phyloP scores from a whole-genome alignment of 2,888 invertebrate species.

The Xestoiulus laeticollis region DNA sequence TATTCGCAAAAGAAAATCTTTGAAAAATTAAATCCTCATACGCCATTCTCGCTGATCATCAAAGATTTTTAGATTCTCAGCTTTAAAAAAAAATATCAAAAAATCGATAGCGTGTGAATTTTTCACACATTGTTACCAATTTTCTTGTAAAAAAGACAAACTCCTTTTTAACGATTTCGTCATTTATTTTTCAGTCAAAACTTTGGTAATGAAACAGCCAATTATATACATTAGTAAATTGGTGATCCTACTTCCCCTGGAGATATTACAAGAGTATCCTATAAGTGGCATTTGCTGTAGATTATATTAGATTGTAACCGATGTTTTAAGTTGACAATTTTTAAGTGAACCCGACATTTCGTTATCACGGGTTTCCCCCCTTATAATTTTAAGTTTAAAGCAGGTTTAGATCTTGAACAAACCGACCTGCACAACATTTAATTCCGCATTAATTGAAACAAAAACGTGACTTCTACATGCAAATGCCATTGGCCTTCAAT shows the following conservation, averaged over 20 bases:
- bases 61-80: neutral
- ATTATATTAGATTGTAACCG: neutral
- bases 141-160: neutral
- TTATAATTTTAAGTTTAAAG: neutral
- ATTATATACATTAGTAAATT: constrained; percentile 33
- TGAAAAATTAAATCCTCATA: neutral
- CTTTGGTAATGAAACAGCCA: constrained; percentile 6
- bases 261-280: neutral
- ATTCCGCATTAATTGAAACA: neutral
- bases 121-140: neutral
- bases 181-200: neutral
- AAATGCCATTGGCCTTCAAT: neutral
- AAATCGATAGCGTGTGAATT: too few species aligned
- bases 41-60: neutral
- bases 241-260: neutral
- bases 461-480: neutral
- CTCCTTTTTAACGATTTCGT: neutral
- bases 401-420: neutral
- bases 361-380: neutral
- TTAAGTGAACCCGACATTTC: neutral
- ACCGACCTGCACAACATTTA: neutral
- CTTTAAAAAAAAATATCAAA: too few species aligned
- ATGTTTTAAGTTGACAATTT: neutral
- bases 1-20: neutral
- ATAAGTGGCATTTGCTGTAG: neutral